Percentiles rank a stretch among this genome's conserved stretches.
Conservation (phyloP, 2,888 invertebrate genomes). For the Macrophya alboannulata region DNA sequence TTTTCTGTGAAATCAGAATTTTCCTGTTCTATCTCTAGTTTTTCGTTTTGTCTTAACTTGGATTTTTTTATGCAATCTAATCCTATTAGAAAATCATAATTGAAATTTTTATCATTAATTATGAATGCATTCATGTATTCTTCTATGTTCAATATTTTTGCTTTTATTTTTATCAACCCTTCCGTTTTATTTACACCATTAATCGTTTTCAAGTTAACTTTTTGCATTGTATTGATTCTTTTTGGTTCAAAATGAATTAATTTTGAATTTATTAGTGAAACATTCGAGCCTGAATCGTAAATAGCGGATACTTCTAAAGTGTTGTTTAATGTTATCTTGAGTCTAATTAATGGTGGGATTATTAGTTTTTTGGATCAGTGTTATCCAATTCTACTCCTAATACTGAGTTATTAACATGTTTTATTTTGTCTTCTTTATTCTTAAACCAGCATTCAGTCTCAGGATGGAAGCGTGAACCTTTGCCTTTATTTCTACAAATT, state of each 20-base stretch:
- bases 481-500: no score
- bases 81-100: constrained; percentile 62
- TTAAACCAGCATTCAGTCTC: no score
- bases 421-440: no score
- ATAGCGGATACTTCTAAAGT: no score
- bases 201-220: constrained; percentile 61
- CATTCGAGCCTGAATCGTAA: constrained; percentile 64
- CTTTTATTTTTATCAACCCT: no score
- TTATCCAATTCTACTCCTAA: no score
- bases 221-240: no score
- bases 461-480: no score
- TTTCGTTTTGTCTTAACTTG: constrained; percentile 61
- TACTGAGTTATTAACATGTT: no score
- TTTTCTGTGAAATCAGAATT: constrained; percentile 40
- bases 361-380: no score
- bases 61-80: constrained; percentile 64
- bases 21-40: constrained; percentile 62
- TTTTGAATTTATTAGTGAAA: constrained; percentile 63
- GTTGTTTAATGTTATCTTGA: no score
- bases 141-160: constrained; percentile 60
- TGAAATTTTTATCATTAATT: constrained; percentile 57
- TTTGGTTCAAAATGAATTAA: constrained; percentile 61
- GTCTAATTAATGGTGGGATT: no score
- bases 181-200: constrained; percentile 62
- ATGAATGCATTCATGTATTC: constrained; percentile 59